phyloP scores from a whole-genome alignment of 2,888 invertebrate genomes.

The Morpho helenor region DNA sequence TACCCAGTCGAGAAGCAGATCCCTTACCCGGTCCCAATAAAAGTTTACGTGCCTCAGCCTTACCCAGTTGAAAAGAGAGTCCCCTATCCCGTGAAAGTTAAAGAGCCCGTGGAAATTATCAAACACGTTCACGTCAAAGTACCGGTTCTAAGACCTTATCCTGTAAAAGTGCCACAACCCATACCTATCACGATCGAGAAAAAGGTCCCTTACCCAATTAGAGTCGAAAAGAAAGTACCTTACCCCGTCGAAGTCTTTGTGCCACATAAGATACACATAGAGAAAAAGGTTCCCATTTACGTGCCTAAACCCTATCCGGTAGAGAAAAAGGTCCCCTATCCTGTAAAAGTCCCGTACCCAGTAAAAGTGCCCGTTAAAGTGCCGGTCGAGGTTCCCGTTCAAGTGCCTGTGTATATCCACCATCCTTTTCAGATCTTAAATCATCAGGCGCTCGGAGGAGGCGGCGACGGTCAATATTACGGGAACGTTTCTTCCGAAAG shows the following conservation, averaged over 20 bases:
- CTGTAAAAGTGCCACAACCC: slow-evolving; percentile 75
- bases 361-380: slow-evolving; percentile 46
- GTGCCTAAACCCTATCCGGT: slow-evolving; percentile 47
- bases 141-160: slow-evolving; percentile 68
- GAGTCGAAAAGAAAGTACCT: slow-evolving; percentile 69
- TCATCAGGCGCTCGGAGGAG: slow-evolving; percentile 31
- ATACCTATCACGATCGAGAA: slow-evolving; percentile 71
- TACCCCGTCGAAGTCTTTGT: slow-evolving; percentile 57
- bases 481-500: slow-evolving; percentile 12
- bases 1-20: slow-evolving; percentile 61
- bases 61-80: slow-evolving; percentile 78
- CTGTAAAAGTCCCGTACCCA: slow-evolving; percentile 51
- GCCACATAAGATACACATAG: slow-evolving; percentile 44
- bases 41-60: slow-evolving; percentile 64
- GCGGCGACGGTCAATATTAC: slow-evolving; percentile 21
- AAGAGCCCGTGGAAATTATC: slow-evolving; percentile 62
- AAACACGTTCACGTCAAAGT: slow-evolving; percentile 64
- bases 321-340: slow-evolving; percentile 58
- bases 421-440: slow-evolving; percentile 44
- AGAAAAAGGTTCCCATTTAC: slow-evolving; percentile 55
- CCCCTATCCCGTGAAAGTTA: slow-evolving; percentile 71
- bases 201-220: slow-evolving; percentile 63
- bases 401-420: slow-evolving; percentile 56
- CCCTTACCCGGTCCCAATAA: slow-evolving; percentile 48
- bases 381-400: slow-evolving; percentile 51